Conservation (phyloP, 2,797 vertebrate species). For the Muscicapa comitata region DNA sequence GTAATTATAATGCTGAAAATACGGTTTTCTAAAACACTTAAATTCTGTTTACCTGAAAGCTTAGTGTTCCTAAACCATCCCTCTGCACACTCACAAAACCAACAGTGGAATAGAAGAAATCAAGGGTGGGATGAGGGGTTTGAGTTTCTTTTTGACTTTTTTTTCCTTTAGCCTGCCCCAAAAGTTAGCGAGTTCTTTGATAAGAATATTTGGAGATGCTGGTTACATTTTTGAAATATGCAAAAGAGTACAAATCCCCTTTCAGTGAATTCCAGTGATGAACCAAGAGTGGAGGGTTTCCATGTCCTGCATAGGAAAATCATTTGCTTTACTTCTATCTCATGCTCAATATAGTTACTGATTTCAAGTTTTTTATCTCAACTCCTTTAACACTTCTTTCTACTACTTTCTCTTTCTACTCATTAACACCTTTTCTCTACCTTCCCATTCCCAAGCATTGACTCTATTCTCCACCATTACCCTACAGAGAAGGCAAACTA, state of each 20-base stretch:
- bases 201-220: neutral
- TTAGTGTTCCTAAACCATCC: conserved; percentile 29
- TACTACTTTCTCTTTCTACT: neutral
- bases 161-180: neutral
- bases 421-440: neutral
- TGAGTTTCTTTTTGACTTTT: neutral
- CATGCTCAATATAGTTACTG: neutral
- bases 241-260: neutral
- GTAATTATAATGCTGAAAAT: conserved; percentile 64
- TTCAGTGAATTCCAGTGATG: neutral
- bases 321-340: neutral
- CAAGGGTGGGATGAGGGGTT: rapidly evolving
- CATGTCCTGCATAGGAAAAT: neutral
- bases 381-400: neutral
- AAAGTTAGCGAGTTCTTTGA: neutral
- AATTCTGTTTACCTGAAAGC: conserved; percentile 63
- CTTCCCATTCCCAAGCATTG: neutral
- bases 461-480: neutral
- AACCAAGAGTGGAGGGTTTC: neutral
- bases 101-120: neutral
- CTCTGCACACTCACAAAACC: neutral
- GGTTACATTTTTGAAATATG: neutral
- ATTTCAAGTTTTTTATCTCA: neutral
- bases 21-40: conserved; percentile 58
- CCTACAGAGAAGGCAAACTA: neutral